phyloP scores from a whole-genome alignment of 2,888 invertebrate genomes.

The Tetrapedia diversipes region DNA sequence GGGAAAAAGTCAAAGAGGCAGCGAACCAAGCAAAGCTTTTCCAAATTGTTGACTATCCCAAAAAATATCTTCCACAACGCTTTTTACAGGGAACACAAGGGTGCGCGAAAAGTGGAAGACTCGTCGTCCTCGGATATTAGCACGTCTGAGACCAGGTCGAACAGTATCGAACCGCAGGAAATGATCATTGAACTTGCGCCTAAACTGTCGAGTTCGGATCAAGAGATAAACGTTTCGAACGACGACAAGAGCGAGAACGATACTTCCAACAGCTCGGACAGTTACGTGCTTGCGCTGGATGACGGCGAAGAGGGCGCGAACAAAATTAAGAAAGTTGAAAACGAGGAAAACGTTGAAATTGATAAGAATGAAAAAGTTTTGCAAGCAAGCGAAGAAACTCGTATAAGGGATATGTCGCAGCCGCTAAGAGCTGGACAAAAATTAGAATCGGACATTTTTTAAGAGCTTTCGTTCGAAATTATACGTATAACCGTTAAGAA shows the following conservation, averaged over 20 bases:
- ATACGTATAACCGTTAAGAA: not conserved
- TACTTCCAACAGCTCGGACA: constrained; percentile 22
- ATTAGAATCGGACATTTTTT: constrained; percentile 58
- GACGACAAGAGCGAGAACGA: constrained; percentile 26
- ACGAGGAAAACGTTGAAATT: not conserved
- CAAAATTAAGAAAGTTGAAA: not conserved
- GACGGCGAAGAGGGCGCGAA: not conserved
- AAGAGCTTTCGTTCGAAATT: constrained; percentile 8
- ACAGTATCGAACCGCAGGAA: constrained; percentile 70
- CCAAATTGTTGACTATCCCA: constrained; percentile 78
- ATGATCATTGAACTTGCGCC: constrained; percentile 50
- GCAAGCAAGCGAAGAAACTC: constrained; percentile 16
- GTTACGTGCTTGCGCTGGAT: constrained; percentile 25
- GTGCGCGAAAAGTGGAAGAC: constrained; percentile 55
- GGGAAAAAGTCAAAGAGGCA: constrained; percentile 66
- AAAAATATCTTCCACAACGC: constrained; percentile 78
- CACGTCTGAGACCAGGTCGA: constrained; percentile 69
- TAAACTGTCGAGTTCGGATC: constrained; percentile 28
- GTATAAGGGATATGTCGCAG: constrained; percentile 69
- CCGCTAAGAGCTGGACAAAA: constrained; percentile 62
- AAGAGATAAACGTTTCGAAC: constrained; percentile 12
- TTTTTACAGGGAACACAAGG: constrained; percentile 75
- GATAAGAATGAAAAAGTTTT: not conserved
- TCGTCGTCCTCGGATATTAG: constrained; percentile 59
- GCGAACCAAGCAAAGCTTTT: constrained; percentile 74